These are phyloP conservation scores for Entosphenus tridentatus DNA, from an alignment of 2,113 vertebrate genomes.

Conservation along the genomic window DNA sequence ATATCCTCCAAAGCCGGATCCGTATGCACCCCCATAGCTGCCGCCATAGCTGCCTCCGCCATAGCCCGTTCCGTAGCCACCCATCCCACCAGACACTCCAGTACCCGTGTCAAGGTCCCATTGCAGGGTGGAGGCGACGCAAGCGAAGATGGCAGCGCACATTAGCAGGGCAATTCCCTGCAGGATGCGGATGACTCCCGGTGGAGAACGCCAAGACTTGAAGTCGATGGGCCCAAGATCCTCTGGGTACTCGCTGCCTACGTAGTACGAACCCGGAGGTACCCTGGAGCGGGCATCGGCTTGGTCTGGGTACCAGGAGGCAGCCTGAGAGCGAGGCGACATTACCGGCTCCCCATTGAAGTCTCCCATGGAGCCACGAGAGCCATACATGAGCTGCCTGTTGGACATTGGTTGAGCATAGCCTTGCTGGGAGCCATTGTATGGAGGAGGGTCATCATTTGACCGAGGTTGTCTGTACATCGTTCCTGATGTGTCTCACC, in stretches of 20 bases:
- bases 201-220: constrained; percentile 42
- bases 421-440: too few species aligned
- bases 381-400: too few species aligned
- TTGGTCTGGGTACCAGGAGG: too few species aligned
- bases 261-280: constrained; percentile 29
- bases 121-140: constrained; percentile 47
- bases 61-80: constrained; percentile 14
- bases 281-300: too few species aligned
- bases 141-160: constrained; percentile 42
- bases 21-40: constrained; percentile 1
- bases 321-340: too few species aligned
- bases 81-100: constrained; percentile 9
- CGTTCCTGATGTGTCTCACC: too few species aligned
- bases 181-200: constrained; percentile 33
- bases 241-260: constrained; percentile 12
- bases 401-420: too few species aligned
- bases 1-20: constrained; percentile 16
- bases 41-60: constrained; percentile 12
- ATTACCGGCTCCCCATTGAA: too few species aligned
- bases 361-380: too few species aligned
- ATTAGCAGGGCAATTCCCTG: constrained; percentile 23
- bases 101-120: constrained; percentile 42
- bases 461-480: too few species aligned
- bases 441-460: too few species aligned
- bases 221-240: constrained; percentile 32